phyloP scores from a whole-genome alignment of 2,113 vertebrate species.

The Leucosticte australis region DNA sequence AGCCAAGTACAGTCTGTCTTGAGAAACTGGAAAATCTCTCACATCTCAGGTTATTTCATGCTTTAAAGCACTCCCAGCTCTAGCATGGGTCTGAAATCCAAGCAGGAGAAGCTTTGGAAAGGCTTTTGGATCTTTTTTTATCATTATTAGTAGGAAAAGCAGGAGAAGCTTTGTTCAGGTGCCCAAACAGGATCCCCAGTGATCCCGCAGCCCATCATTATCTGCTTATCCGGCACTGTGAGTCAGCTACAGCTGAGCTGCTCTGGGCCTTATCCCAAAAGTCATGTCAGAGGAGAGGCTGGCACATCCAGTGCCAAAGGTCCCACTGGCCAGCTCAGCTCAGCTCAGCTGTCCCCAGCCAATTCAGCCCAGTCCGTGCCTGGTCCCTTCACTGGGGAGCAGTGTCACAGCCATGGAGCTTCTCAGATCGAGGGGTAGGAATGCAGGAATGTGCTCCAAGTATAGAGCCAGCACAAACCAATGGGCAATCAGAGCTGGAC shows the following conservation, averaged over 20 bases:
- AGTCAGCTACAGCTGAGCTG: not conserved
- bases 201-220: not conserved
- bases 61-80: not conserved
- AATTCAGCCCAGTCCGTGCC: not conserved
- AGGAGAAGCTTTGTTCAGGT: not conserved
- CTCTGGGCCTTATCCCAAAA: not conserved
- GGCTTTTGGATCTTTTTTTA: not conserved
- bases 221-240: not conserved
- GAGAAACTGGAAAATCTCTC: not conserved
- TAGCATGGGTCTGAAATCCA: not conserved
- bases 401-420: not conserved
- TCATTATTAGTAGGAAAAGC: not conserved
- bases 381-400: not conserved
- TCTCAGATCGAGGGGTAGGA: accelerated
- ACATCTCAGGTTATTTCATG: not conserved
- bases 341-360: not conserved
- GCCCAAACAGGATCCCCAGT: not conserved
- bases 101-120: not conserved
- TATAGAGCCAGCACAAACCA: not conserved
- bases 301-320: not conserved
- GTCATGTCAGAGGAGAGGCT: not conserved
- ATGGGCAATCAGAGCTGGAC: accelerated
- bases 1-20: not conserved
- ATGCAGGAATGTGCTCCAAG: not conserved
- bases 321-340: not conserved